A percentile compares a stretch with the other conserved stretches of the same genome.
These are phyloP conservation scores for Tetranychus piercei DNA, from an alignment of 2,888 invertebrate species.

Conservation along the genomic window DNA sequence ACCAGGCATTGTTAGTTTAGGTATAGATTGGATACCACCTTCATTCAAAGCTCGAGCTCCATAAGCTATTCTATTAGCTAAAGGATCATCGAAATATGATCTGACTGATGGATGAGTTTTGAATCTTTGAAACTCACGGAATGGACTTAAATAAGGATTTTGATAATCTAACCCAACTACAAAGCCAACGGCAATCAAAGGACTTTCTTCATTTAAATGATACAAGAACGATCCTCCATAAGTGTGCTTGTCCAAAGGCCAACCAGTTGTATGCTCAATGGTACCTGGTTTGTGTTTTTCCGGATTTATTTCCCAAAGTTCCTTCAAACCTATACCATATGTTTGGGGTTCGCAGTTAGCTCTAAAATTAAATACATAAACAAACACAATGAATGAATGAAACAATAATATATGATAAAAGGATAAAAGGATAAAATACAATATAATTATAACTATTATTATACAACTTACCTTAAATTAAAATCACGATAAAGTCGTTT, in stretches of 20 bases:
- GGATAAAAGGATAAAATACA: no score
- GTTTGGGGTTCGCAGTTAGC: conserved; percentile 68
- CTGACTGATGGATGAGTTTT: conserved; percentile 79
- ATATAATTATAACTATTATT: background rate
- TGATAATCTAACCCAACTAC: conserved; percentile 85
- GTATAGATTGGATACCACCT: conserved; percentile 61
- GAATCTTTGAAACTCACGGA: conserved; percentile 80
- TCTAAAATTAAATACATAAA: conserved; percentile 38
- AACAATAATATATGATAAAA: background rate
- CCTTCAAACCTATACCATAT: conserved; percentile 80
- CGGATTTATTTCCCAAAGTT: conserved; percentile 86
- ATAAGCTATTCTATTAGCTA: conserved; percentile 61
- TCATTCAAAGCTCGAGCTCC: conserved; percentile 92
- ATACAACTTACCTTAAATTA: conserved; percentile 34
- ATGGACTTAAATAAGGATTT: conserved; percentile 89
- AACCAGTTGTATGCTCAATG: conserved; percentile 90
- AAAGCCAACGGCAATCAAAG: conserved; percentile 75
- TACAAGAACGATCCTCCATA: conserved; percentile 97
- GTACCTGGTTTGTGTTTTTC: conserved; percentile 70
- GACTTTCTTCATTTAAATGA: conserved; percentile 56
- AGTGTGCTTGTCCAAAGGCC: conserved; percentile 77
- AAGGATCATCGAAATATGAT: conserved; percentile 56
- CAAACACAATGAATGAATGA: background rate
- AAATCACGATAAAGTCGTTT: conserved; percentile 70
- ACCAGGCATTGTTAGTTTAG: conserved; percentile 62